Evolutionary conservation across 2,888 invertebrate species (phyloP).

Genomic region (Dicranocentrus wangi): DNA sequence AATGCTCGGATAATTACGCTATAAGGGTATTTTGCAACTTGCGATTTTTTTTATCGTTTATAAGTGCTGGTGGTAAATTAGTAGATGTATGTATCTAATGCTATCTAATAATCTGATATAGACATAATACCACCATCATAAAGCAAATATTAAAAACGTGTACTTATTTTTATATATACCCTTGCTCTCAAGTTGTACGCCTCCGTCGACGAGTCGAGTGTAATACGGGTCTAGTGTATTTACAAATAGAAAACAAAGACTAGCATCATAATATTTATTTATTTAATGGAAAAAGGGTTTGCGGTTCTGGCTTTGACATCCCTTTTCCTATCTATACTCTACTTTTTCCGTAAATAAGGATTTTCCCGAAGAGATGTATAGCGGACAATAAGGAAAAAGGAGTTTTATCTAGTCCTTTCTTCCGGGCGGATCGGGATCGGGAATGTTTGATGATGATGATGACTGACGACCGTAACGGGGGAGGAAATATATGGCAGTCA

Average conservation of each 20-base stretch:
- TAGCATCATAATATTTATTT: constrained; percentile 41
- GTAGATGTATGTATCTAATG: too few species aligned
- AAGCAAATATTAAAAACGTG: too few species aligned
- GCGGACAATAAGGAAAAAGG: background rate
- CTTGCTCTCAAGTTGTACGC: background rate
- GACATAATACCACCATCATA: too few species aligned
- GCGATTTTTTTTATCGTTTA: too few species aligned
- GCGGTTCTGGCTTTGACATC: constrained; percentile 12
- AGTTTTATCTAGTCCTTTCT: background rate
- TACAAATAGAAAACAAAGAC: constrained; percentile 40
- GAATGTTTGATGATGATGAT: too few species aligned
- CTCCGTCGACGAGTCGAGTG: too few species aligned
- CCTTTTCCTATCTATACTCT: background rate
- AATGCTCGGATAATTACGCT: too few species aligned
- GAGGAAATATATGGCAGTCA: constrained; percentile 4
- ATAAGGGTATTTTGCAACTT: too few species aligned
- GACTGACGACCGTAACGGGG: background rate
- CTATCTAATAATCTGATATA: too few species aligned
- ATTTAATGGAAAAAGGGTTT: constrained; percentile 24
- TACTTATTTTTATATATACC: background rate
- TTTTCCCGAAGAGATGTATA: background rate
- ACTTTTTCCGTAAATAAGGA: background rate
- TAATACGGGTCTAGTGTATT: background rate
- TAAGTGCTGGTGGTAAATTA: too few species aligned
- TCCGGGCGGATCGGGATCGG: background rate